Evolutionary conservation across 2,113 vertebrate genomes (phyloP), one percentile per base, ranked within the genome.

Genomic region (Hirundichthys speculiger): DNA sequence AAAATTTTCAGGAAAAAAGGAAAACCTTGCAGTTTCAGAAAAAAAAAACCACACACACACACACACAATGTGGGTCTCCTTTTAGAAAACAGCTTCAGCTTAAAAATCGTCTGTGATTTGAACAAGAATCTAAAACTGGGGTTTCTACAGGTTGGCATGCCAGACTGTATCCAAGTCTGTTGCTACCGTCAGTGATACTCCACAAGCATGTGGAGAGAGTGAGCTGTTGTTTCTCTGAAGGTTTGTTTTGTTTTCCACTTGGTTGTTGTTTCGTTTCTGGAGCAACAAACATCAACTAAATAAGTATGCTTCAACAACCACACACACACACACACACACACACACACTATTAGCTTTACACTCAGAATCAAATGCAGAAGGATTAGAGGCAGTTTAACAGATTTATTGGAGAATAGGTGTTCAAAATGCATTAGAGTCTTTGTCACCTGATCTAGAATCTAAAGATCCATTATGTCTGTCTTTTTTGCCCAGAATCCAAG

Each of bases 151-250:
- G 43, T 13, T 46, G 16, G 14, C 5, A 18, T 41, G 52, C 22
- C 68, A 64, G 39, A 50, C 20, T 50, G 18, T 22, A 6, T 42
- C 48, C 60, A 40, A 42, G 51, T 25, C 69, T 58, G 69, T 64
- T 64, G 69, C 69, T 64, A 64, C 69, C 46, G 52, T 64, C 69
- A 53, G 20, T 53, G 61, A 64, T 58, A 50, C 52, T 16, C 60
- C 38, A 45, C 46, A 56, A 64, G 60, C 53, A 73, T 64, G 60
- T 64, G 70, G 24, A 53, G 61, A 59, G 48, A 55, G 49, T 21
- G 39, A 15, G 49, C 49, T 45, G 50, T 39, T 57, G 30, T 52
- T 45, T 60, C 25, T 34, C 53, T 60, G 20, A 21, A 30, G 5
- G 16, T 59, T 52, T 60, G 9, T 18, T 62, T 41, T 39, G 13